These are phyloP conservation scores for Falco peregrinus DNA, from an alignment of 2,797 vertebrate genomes.

Conservation along the genomic window DNA sequence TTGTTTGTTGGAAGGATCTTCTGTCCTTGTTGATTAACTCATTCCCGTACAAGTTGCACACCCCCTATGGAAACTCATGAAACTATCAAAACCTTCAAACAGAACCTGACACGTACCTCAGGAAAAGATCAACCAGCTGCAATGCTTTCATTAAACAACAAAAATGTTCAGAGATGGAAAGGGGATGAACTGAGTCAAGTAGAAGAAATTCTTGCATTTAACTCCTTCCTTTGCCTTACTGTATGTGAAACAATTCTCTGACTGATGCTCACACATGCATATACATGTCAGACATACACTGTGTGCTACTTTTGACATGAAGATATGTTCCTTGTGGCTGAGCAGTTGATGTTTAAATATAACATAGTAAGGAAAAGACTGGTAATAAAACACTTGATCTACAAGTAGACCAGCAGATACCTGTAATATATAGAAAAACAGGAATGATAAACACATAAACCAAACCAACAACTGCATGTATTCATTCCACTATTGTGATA, in stretches of 20 bases:
- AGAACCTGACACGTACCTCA: neutral
- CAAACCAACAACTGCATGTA: neutral
- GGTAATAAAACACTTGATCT: neutral
- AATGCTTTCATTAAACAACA: neutral
- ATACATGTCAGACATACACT: fast-evolving
- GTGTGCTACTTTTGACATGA: neutral
- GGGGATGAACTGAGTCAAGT: neutral
- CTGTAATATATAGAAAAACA: neutral
- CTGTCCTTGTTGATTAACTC: neutral
- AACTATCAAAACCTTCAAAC: neutral
- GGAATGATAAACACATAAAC: neutral
- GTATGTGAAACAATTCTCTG: neutral
- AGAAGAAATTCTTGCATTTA: neutral
- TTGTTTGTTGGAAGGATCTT: neutral
- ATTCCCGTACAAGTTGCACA: neutral
- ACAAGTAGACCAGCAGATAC: neutral
- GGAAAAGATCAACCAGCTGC: neutral
- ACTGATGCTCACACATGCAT: neutral
- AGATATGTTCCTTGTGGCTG: neutral
- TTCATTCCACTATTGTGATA: neutral
- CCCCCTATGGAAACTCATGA: neutral
- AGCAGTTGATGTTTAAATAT: neutral
- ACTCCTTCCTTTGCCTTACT: neutral
- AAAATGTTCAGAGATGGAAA: neutral
- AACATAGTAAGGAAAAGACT: neutral